A percentile compares a stretch with the other conserved stretches of the same genome.
Evolutionary conservation across 2,797 vertebrate species (phyloP).

Genomic region (Acanthurus leucopareius): DNA sequence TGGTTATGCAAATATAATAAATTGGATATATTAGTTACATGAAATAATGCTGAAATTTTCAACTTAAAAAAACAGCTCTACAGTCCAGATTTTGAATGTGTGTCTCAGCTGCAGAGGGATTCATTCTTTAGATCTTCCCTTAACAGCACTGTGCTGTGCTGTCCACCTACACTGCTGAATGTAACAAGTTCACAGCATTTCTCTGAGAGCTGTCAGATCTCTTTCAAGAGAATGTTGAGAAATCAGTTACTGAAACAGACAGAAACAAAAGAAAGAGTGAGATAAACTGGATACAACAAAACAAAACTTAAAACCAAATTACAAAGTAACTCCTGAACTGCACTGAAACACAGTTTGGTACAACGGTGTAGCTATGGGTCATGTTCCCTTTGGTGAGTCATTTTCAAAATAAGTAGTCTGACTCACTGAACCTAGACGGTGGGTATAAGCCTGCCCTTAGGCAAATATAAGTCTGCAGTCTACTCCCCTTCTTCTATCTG

Average conservation of each 20-base stretch:
- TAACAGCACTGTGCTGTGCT: background rate
- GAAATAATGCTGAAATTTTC: too few relatives aligned
- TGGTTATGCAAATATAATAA: too few relatives aligned
- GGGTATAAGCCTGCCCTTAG: too few relatives aligned
- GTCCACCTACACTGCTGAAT: constrained; percentile 51
- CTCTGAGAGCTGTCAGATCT: constrained; percentile 11
- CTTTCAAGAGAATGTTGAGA: background rate
- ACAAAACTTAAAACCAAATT: background rate
- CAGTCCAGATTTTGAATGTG: too few relatives aligned
- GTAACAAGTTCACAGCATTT: constrained; percentile 19
- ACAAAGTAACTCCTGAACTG: background rate
- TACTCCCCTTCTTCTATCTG: too few relatives aligned
- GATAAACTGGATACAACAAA: background rate
- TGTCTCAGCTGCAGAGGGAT: constrained; percentile 5
- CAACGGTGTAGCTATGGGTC: background rate
- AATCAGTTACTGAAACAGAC: constrained; percentile 1
- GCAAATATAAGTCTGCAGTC: too few relatives aligned
- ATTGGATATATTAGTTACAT: too few relatives aligned
- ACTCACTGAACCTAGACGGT: constrained; percentile 1
- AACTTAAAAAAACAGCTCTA: too few relatives aligned
- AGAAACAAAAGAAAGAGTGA: background rate
- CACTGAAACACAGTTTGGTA: background rate
- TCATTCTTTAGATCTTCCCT: constrained; percentile 15
- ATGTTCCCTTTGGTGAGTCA: background rate
- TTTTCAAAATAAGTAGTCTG: background rate